Conservation (phyloP, 2,888 invertebrate genomes). For the Lymantria dispar region DNA sequence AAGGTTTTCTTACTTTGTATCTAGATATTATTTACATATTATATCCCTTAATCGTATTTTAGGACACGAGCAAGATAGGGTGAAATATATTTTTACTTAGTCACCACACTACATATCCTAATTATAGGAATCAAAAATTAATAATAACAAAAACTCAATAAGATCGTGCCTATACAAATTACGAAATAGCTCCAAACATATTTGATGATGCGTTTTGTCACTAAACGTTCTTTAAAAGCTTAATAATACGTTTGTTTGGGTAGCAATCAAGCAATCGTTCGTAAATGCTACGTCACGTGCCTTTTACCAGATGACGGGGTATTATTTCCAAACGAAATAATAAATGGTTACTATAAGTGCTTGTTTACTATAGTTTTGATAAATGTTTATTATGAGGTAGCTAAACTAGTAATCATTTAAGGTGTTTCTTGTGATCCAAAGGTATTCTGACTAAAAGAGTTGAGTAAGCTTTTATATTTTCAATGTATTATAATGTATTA, state of each 20-base stretch:
- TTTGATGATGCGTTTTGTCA: slow-evolving; percentile 42
- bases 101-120: not conserved
- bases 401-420: too few species aligned
- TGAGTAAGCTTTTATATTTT: too few species aligned
- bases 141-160: slow-evolving; percentile 6
- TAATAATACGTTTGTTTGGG: slow-evolving; percentile 52
- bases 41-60: too few species aligned
- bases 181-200: slow-evolving; percentile 26
- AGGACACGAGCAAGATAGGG: too few species aligned
- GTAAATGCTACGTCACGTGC: slow-evolving; percentile 48
- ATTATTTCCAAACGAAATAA: slow-evolving; percentile 36
- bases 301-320: slow-evolving; percentile 42
- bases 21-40: too few species aligned
- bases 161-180: slow-evolving; percentile 17
- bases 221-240: slow-evolving; percentile 59
- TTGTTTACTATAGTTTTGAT: slow-evolving; percentile 38
- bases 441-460: too few species aligned
- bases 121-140: not conserved
- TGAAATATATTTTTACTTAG: too few species aligned
- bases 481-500: too few species aligned
- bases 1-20: too few species aligned
- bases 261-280: slow-evolving; percentile 47
- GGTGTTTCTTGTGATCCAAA: too few species aligned
- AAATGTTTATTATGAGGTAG: not conserved
- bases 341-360: slow-evolving; percentile 42